These are phyloP conservation scores for Psilanteris sp. DNA, from an alignment of 1,140 invertebrate species.

Conservation along the genomic window DNA sequence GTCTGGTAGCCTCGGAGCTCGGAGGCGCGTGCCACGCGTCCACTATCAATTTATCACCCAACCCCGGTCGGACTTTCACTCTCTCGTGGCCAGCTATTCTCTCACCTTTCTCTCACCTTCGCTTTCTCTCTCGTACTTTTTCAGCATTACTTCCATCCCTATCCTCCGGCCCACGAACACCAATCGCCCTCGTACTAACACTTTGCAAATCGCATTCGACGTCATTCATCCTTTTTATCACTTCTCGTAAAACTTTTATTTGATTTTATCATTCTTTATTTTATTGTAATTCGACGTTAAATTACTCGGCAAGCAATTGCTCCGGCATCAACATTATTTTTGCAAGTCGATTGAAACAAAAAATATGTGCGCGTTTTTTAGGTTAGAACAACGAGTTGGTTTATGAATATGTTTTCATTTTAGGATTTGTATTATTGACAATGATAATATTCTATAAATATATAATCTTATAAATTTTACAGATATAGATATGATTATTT, in stretches of 20 bases:
- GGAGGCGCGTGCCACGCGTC: conserved; percentile 75
- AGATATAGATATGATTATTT: too few species aligned
- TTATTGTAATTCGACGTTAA: conserved; percentile 31
- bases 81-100: conserved; percentile 58
- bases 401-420: too few species aligned
- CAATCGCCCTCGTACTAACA: conserved; percentile 15
- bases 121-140: conserved; percentile 51
- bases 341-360: too few species aligned
- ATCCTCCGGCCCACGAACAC: conserved; percentile 8
- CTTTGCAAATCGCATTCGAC: conserved; percentile 37
- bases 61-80: conserved; percentile 69
- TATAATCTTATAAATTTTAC: too few species aligned
- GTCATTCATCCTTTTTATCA: conserved; percentile 50
- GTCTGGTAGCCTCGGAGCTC: conserved; percentile 41
- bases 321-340: not conserved
- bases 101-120: conserved; percentile 55
- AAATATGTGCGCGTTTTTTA: too few species aligned
- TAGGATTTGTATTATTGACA: too few species aligned
- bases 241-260: conserved; percentile 49
- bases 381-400: too few species aligned
- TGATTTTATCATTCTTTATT: conserved; percentile 41
- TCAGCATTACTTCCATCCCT: conserved; percentile 34
- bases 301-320: conserved; percentile 9
- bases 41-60: conserved; percentile 80
- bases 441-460: too few species aligned